phyloP scores from a whole-genome alignment of 2,113 vertebrate species.

The Chlorodrepanis virens region DNA sequence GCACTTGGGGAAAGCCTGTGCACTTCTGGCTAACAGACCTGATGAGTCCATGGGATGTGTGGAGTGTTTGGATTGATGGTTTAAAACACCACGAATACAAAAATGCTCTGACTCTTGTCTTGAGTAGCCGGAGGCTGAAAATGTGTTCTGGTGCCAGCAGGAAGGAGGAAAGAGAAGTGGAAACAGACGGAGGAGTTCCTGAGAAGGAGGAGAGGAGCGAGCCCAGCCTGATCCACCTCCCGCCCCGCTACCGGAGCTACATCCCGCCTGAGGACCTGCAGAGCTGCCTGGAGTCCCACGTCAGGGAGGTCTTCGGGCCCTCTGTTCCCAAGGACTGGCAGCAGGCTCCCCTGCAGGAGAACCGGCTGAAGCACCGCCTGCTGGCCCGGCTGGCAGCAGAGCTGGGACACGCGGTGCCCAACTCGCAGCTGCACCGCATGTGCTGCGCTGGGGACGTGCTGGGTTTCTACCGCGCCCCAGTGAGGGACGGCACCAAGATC shows the following conservation, averaged over 20 bases:
- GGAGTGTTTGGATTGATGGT: not conserved
- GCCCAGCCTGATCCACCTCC: not conserved
- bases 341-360: not conserved
- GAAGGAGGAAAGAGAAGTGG: not conserved
- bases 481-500: not conserved
- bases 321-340: not conserved
- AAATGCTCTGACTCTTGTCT: not conserved
- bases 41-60: too few species aligned
- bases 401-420: not conserved
- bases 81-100: too few species aligned
- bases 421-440: not conserved
- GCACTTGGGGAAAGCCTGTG: not conserved
- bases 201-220: not conserved
- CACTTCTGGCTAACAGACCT: not conserved
- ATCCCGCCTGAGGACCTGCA: not conserved
- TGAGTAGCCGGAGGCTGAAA: not conserved
- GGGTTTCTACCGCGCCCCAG: not conserved
- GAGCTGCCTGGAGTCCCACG: not conserved
- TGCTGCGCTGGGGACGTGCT: not conserved
- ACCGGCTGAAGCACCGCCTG: not conserved
- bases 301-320: not conserved
- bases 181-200: not conserved
- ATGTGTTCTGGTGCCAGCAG: not conserved
- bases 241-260: not conserved
- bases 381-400: not conserved